phyloP scores from a whole-genome alignment of 2,888 invertebrate species.

The Rhopalosiphum nymphaeae region DNA sequence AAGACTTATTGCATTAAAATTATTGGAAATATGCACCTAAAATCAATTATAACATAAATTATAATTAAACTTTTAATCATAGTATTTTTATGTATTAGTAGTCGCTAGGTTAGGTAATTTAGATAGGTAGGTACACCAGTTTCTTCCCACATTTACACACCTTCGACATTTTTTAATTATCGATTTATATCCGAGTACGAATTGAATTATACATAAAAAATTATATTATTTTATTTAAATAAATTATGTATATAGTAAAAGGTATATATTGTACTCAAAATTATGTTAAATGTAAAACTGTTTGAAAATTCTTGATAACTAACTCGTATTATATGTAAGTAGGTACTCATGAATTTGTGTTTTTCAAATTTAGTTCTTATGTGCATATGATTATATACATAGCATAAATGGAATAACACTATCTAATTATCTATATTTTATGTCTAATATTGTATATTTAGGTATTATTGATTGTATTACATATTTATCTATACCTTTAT shows the following conservation, averaged over 20 bases:
- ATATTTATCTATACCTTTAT: not conserved
- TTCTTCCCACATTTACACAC: not conserved
- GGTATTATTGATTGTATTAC: no score
- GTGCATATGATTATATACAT: not conserved
- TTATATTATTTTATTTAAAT: not conserved
- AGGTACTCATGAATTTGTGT: not conserved
- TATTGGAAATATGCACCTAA: no score
- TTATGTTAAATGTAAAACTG: not conserved
- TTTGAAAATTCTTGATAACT: not conserved
- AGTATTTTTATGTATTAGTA: not conserved
- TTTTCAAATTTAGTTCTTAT: not conserved
- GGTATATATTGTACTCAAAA: not conserved
- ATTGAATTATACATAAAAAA: not conserved
- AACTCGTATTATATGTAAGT: not conserved
- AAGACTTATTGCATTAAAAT: no score
- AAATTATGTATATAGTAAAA: not conserved
- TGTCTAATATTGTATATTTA: not conserved
- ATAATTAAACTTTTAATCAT: no score
- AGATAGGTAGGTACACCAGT: not conserved
- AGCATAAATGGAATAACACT: no score
- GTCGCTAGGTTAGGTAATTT: not conserved
- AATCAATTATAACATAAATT: no score
- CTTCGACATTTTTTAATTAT: not conserved
- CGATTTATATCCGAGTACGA: not conserved
- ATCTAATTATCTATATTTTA: not conserved